Evolutionary conservation across 2,888 invertebrate species (phyloP).

Genomic region (Eristalis pertinax): DNA sequence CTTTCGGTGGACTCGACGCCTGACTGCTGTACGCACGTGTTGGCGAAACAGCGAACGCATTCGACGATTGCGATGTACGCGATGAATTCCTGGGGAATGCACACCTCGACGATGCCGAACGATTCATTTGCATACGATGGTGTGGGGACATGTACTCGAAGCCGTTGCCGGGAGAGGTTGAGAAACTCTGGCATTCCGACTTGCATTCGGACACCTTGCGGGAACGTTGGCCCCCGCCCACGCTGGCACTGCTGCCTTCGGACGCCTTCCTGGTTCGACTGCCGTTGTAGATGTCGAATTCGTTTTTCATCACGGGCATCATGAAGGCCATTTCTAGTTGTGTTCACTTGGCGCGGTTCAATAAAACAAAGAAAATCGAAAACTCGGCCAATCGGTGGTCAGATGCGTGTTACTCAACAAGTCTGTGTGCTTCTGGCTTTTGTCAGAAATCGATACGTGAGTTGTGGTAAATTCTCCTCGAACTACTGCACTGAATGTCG

Average conservation of each 20-base stretch:
- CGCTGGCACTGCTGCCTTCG: conserved; percentile 84
- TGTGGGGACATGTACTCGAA: conserved; percentile 82
- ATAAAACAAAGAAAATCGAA: conserved; percentile 1
- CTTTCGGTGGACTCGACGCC: conserved; percentile 81
- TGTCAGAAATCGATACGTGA: conserved; percentile 49
- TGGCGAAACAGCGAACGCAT: conserved; percentile 84
- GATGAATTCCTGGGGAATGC: conserved; percentile 84
- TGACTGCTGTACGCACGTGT: conserved; percentile 81
- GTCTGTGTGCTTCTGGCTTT: conserved; percentile 10
- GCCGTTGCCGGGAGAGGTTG: conserved; percentile 85
- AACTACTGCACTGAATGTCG: conserved; percentile 33
- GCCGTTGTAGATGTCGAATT: conserved; percentile 95
- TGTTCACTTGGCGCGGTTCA: not conserved
- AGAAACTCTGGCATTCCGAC: conserved; percentile 86
- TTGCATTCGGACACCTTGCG: conserved; percentile 85
- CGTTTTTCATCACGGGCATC: conserved; percentile 97
- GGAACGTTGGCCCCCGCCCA: conserved; percentile 81
- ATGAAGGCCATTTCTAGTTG: conserved; percentile 90
- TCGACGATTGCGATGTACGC: conserved; percentile 84
- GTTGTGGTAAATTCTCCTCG: no score
- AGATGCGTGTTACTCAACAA: conserved; percentile 21
- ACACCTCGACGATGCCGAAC: conserved; percentile 82
- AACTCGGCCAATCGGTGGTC: not conserved
- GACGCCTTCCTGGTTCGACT: conserved; percentile 88
- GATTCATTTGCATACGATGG: conserved; percentile 81